phyloP scores from a whole-genome alignment of 2,888 invertebrate genomes.

The Coenonympha glycerion region DNA sequence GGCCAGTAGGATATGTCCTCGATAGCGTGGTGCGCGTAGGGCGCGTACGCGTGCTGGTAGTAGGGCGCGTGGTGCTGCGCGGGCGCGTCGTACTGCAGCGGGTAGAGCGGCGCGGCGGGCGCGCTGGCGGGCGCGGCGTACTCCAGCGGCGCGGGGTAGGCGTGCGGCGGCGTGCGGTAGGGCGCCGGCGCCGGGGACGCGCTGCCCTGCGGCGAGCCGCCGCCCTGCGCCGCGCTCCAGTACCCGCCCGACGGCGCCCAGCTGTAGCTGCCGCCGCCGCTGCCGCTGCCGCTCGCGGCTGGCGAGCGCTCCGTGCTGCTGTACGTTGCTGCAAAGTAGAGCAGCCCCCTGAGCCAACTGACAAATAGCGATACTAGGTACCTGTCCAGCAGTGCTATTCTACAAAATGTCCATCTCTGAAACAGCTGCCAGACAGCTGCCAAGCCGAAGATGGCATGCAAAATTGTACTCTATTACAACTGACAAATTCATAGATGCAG shows the following conservation, averaged over 20 bases:
- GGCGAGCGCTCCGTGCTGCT: slow-evolving; percentile 57
- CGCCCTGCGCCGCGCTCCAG: slow-evolving; percentile 61
- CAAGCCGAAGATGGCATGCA: no score
- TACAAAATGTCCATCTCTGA: no score
- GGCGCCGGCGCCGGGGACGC: slow-evolving; percentile 60
- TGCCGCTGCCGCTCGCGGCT: slow-evolving; percentile 48
- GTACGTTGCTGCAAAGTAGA: slow-evolving; percentile 49
- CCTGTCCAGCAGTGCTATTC: no score
- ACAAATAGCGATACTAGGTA: no score
- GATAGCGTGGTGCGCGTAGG: slow-evolving; percentile 67
- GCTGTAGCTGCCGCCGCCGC: slow-evolving; percentile 58
- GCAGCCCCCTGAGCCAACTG: no score
- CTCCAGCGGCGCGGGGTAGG: slow-evolving; percentile 63
- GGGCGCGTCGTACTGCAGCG: slow-evolving; percentile 61
- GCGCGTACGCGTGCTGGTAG: slow-evolving; percentile 68
- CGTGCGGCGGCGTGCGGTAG: slow-evolving; percentile 67
- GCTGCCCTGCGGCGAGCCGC: slow-evolving; percentile 59
- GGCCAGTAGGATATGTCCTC: slow-evolving; percentile 72
- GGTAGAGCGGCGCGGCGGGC: slow-evolving; percentile 56
- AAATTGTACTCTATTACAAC: no score
- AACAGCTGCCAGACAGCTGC: no score
- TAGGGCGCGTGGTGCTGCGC: slow-evolving; percentile 66
- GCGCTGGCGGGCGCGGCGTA: slow-evolving; percentile 55
- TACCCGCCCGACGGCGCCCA: slow-evolving; percentile 63
- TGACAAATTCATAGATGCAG: no score